Evolutionary conservation across 2,888 invertebrate species (phyloP).

Genomic region (Mantis religiosa): DNA sequence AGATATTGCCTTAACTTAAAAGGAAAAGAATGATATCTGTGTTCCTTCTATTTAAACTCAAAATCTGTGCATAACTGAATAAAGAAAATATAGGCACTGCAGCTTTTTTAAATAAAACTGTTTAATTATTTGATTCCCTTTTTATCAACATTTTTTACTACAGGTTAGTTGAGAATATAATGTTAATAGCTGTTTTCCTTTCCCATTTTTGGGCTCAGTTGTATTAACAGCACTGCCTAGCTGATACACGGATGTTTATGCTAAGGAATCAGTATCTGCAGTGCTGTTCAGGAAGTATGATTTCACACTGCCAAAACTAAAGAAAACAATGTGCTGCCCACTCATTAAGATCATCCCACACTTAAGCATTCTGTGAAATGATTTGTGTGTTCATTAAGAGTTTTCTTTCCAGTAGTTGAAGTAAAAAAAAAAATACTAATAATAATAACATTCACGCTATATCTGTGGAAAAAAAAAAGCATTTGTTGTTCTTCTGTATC

Average conservation of each 20-base stretch:
- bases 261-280: neutral
- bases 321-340: conserved; percentile 7
- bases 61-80: conserved; percentile 3
- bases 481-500: conserved; percentile 23
- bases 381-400: conserved; percentile 4
- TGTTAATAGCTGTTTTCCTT: neutral
- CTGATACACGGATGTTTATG: neutral
- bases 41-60: neutral
- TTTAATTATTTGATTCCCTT: conserved; percentile 3
- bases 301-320: conserved; percentile 1
- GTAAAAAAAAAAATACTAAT: too few species aligned
- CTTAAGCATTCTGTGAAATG: neutral
- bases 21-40: conserved; percentile 3
- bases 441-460: neutral
- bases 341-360: neutral
- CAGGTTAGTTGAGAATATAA: neutral
- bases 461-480: neutral
- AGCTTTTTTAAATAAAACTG: conserved; percentile 6
- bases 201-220: neutral
- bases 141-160: neutral
- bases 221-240: conserved; percentile 1
- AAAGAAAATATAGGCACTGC: conserved; percentile 11
- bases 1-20: conserved; percentile 21
- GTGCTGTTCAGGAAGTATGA: neutral
- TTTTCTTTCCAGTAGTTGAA: neutral